phyloP scores from a whole-genome alignment of 1,140 invertebrate species.

The Ladona fulva region DNA sequence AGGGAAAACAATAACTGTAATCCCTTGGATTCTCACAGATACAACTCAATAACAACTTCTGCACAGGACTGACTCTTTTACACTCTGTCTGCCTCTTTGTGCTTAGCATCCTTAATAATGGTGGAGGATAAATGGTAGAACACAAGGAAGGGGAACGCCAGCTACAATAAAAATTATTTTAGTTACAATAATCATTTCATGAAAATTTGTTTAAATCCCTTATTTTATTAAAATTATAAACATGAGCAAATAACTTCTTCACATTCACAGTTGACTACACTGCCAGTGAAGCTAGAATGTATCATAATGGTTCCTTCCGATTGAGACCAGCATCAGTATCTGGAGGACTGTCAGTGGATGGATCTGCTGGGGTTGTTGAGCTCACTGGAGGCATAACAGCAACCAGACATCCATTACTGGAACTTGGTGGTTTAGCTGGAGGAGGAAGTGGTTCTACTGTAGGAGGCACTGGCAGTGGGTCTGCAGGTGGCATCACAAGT shows the following conservation, averaged over 20 bases:
- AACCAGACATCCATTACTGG: conserved; percentile 74
- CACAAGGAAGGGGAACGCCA: too few species aligned
- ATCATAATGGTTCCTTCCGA: conserved; percentile 66
- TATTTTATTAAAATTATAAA: too few species aligned
- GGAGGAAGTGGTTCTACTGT: not conserved
- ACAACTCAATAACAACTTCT: too few species aligned
- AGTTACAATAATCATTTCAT: too few species aligned
- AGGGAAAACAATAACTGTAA: too few species aligned
- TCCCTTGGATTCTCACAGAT: too few species aligned
- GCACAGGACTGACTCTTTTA: too few species aligned
- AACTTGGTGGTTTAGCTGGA: conserved; percentile 55
- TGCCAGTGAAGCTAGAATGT: conserved; percentile 58
- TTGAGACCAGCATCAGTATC: conserved; percentile 32
- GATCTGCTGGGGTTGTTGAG: not conserved
- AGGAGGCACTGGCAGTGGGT: not conserved
- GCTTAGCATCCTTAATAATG: too few species aligned
- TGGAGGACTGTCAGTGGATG: conserved; percentile 55
- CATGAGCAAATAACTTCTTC: not conserved
- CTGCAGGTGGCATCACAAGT: conserved; percentile 11
- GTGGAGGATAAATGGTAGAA: too few species aligned
- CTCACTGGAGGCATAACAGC: conserved; percentile 47
- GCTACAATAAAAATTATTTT: too few species aligned
- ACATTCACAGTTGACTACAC: conserved; percentile 30
- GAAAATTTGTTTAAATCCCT: too few species aligned
- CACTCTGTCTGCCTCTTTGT: too few species aligned